Evolutionary conservation across 2,113 vertebrate species (phyloP).

Genomic region (Paradisaea rubra): DNA sequence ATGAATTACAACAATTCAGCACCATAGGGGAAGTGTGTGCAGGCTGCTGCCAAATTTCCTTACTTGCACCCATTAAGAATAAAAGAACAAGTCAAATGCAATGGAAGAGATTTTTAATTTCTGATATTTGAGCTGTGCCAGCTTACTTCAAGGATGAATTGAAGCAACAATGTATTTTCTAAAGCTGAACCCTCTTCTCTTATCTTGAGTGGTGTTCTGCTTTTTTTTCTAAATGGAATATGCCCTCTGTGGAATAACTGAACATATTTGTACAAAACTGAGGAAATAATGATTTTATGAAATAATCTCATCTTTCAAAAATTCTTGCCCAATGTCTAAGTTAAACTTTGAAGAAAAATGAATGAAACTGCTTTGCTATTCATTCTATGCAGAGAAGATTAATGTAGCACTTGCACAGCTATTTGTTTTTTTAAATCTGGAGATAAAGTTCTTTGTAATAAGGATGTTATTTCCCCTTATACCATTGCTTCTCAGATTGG

Average conservation of each 20-base stretch:
- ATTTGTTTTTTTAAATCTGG: neutral
- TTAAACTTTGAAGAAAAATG: neutral
- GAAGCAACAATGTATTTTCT: neutral
- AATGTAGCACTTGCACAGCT: neutral
- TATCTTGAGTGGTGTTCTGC: neutral
- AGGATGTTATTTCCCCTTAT: neutral
- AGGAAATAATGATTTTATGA: neutral
- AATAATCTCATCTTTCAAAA: conserved; percentile 13
- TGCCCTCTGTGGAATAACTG: neutral
- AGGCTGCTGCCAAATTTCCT: neutral
- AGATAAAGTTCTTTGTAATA: neutral
- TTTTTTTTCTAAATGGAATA: neutral
- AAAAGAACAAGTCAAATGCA: conserved; percentile 3
- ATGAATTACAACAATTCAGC: neutral
- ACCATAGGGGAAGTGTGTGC: neutral
- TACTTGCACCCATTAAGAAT: neutral
- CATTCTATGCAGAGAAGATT: neutral
- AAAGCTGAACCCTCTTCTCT: neutral
- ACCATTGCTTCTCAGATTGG: neutral
- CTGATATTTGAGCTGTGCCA: neutral
- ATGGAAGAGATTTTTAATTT: conserved; percentile 10
- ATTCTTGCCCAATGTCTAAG: neutral
- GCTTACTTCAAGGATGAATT: neutral
- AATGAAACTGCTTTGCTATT: neutral
- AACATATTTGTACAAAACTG: neutral